Evolutionary conservation across 2,113 vertebrate genomes (phyloP).

Genomic region (Melospiza melodia): DNA sequence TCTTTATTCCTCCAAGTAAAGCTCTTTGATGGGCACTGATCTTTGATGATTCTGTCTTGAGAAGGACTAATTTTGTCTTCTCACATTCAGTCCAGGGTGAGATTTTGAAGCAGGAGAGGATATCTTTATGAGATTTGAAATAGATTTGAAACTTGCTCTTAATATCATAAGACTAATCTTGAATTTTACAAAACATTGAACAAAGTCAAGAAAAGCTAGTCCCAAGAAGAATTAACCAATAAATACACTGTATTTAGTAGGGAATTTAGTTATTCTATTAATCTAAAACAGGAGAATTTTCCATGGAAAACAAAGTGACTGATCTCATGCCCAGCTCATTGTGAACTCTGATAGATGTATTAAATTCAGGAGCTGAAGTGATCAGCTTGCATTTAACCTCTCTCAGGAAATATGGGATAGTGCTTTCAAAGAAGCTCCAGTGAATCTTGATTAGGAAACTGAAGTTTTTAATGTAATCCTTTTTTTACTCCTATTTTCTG

Average conservation of each 20-base stretch:
- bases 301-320: background rate
- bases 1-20: background rate
- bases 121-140: background rate
- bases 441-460: background rate
- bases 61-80: slow-evolving; percentile 25
- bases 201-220: background rate
- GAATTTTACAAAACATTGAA: slow-evolving; percentile 41
- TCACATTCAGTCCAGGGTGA: background rate
- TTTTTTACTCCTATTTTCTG: background rate
- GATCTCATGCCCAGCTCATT: background rate
- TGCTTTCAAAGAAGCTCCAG: background rate
- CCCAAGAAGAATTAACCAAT: background rate
- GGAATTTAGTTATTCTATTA: slow-evolving; percentile 19
- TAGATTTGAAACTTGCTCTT: background rate
- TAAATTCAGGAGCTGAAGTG: background rate
- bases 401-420: background rate
- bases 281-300: background rate
- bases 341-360: background rate
- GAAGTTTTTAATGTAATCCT: background rate
- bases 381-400: background rate
- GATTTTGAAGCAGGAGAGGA: background rate
- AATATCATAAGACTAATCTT: background rate
- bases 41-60: slow-evolving; percentile 36
- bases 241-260: background rate
- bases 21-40: slow-evolving; percentile 26